Percentiles rank a stretch among this genome's conserved stretches.
Evolutionary conservation across 2,113 vertebrate species (phyloP).

Genomic region (Deroptyus accipitrinus): DNA sequence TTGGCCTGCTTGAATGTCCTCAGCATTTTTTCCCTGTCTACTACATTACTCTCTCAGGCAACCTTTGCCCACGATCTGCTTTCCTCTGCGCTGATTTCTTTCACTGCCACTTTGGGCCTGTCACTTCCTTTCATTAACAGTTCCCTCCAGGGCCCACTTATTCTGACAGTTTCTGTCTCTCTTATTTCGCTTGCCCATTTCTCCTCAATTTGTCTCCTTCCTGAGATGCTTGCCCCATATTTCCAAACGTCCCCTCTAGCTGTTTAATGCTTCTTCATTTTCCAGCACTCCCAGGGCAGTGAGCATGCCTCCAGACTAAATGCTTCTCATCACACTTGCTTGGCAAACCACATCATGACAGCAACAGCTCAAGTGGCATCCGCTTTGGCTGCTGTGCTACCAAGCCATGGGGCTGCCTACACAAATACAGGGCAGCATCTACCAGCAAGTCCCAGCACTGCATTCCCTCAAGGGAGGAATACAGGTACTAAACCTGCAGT

Average conservation of each 20-base stretch:
- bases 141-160: neutral
- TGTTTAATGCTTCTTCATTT: neutral
- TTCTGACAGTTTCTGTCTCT: constrained; percentile 23
- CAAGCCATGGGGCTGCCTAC: neutral
- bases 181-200: neutral
- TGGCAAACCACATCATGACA: neutral
- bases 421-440: neutral
- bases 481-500: neutral
- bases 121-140: neutral
- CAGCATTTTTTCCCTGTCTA: neutral
- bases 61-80: neutral
- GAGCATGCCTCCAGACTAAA: neutral
- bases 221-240: neutral
- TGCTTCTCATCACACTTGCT: neutral
- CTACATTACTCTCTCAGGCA: neutral
- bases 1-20: neutral
- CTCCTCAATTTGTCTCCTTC: constrained; percentile 23
- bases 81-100: constrained; percentile 9
- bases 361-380: neutral
- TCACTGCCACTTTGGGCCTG: constrained; percentile 32
- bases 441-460: neutral
- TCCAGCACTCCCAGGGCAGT: neutral
- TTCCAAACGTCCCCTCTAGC: neutral
- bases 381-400: accelerated
- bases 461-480: accelerated